Conservation (phyloP, 2,113 vertebrate species). For the Lamprologus sp. region DNA sequence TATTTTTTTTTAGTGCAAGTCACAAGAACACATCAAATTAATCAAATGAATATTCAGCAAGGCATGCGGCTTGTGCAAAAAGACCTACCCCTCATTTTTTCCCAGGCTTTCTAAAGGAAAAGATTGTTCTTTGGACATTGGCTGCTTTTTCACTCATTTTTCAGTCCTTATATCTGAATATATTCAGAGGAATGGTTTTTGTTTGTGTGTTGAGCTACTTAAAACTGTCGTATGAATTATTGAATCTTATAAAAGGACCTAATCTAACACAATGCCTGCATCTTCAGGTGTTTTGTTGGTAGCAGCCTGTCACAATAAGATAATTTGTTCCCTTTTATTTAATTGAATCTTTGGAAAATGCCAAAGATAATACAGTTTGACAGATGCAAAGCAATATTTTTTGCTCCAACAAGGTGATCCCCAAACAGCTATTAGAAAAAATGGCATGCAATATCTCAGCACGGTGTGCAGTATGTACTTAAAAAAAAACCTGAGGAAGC, state of each 20-base stretch:
- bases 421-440: neutral
- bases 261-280: neutral
- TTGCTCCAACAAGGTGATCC: neutral
- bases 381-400: neutral
- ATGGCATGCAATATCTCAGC: neutral
- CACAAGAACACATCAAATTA: neutral
- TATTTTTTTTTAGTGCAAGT: neutral
- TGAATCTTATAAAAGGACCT: fast-evolving
- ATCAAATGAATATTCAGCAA: neutral
- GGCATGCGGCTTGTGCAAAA: neutral
- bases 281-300: neutral
- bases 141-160: neutral
- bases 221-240: neutral
- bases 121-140: neutral
- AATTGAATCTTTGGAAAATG: neutral
- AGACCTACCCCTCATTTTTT: neutral
- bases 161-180: neutral
- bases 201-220: neutral
- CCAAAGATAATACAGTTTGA: neutral
- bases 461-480: fast-evolving
- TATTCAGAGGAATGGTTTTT: neutral
- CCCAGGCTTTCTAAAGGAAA: neutral
- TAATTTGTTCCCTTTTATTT: neutral
- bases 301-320: neutral
- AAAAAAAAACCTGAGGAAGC: neutral